phyloP scores from a whole-genome alignment of 2,113 vertebrate species.

The Phaethornis superciliosus region DNA sequence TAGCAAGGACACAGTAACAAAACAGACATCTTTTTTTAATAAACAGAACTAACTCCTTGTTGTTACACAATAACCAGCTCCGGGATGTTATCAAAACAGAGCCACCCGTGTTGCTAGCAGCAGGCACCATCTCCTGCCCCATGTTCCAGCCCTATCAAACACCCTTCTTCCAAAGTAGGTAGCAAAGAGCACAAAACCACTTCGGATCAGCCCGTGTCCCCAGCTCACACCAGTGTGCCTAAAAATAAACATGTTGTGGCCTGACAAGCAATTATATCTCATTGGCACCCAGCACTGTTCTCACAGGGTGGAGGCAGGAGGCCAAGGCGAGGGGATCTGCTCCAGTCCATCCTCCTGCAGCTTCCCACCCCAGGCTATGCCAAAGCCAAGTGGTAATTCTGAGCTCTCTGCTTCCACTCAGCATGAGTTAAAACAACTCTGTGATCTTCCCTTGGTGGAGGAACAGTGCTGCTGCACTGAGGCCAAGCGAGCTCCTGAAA shows the following conservation, averaged over 20 bases:
- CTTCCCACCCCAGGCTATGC: background rate
- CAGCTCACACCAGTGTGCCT: background rate
- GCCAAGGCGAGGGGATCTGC: background rate
- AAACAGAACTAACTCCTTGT: slow-evolving; percentile 16
- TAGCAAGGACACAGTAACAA: background rate
- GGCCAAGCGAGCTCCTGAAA: background rate
- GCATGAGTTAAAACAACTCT: background rate
- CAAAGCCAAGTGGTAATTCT: background rate
- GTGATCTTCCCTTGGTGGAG: rapidly evolving
- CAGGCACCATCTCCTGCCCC: background rate
- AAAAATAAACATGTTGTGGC: slow-evolving; percentile 46
- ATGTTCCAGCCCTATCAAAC: background rate
- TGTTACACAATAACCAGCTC: background rate
- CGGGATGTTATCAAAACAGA: slow-evolving; percentile 32
- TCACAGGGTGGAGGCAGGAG: background rate
- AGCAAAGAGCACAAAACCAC: background rate
- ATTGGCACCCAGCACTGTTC: background rate
- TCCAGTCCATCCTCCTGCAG: background rate
- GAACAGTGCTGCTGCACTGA: background rate
- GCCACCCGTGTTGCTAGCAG: background rate
- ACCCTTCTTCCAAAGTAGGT: background rate
- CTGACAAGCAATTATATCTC: slow-evolving; percentile 38
- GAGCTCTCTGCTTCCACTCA: background rate
- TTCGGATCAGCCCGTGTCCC: slow-evolving; percentile 3
- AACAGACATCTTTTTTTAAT: slow-evolving; percentile 36